phyloP scores from a whole-genome alignment of 2,113 vertebrate species.

The Hippocampus comes region DNA sequence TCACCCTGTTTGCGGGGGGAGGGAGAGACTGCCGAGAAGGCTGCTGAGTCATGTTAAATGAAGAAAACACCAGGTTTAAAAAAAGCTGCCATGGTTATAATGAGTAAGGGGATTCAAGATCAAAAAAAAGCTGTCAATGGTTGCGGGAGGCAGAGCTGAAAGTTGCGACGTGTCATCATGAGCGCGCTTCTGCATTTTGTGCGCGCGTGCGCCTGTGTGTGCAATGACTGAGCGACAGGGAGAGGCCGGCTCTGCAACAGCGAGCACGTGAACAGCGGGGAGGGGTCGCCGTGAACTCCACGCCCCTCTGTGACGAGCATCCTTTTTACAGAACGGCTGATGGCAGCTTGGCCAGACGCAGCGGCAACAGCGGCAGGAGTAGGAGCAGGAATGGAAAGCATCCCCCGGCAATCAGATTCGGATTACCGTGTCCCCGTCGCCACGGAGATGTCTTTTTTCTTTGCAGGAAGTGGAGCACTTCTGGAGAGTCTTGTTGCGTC shows the following conservation, averaged over 20 bases:
- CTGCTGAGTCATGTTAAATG: slow-evolving; percentile 73
- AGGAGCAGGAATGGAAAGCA: background rate
- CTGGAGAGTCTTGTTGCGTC: slow-evolving; percentile 17
- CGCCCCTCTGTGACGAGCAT: slow-evolving; percentile 57
- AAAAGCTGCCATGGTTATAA: slow-evolving; percentile 29
- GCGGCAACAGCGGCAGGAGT: slow-evolving; percentile 26
- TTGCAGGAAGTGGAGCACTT: slow-evolving; percentile 7
- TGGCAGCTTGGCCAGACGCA: slow-evolving; percentile 32
- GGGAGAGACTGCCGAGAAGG: slow-evolving; percentile 50
- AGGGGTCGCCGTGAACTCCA: slow-evolving; percentile 47
- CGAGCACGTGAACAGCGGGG: slow-evolving; percentile 43
- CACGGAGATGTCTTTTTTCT: slow-evolving; percentile 3
- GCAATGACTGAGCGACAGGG: slow-evolving; percentile 30
- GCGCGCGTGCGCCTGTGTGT: slow-evolving; percentile 18
- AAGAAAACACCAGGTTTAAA: slow-evolving; percentile 38
- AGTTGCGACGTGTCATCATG: slow-evolving; percentile 28
- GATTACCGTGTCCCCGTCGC: slow-evolving; percentile 24
- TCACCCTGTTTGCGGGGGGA: background rate
- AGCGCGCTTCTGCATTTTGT: background rate
- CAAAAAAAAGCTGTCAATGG: background rate
- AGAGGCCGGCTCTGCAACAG: slow-evolving; percentile 47
- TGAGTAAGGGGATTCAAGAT: background rate
- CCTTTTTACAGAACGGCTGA: slow-evolving; percentile 58
- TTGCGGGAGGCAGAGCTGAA: slow-evolving; percentile 17
- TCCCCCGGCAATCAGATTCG: slow-evolving; percentile 17